Conservation (phyloP, 2,113 vertebrate genomes). For the Reinhardtius hippoglossoides region DNA sequence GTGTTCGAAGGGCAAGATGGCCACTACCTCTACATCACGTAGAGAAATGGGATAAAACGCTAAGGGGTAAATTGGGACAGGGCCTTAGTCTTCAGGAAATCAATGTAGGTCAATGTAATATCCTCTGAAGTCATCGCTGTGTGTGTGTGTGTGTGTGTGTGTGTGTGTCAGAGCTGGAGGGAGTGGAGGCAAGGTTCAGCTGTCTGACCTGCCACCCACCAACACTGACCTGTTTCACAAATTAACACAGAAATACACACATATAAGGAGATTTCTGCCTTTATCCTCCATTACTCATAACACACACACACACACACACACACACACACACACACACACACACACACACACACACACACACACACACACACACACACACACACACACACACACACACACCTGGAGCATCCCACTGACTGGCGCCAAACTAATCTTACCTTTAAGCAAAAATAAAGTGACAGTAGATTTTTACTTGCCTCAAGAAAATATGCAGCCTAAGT, state of each 20-base stretch:
- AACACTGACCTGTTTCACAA: constrained; percentile 8
- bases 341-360: neutral
- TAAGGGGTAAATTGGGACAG: no score
- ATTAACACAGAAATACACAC: constrained; percentile 23
- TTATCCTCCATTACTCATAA: neutral
- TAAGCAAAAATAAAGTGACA: constrained; percentile 18
- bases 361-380: neutral
- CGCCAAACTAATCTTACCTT: constrained; percentile 44
- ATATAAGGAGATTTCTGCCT: constrained; percentile 1
- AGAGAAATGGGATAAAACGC: no score
- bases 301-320: neutral
- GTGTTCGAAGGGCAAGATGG: no score
- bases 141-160: neutral
- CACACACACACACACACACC: constrained; percentile 17
- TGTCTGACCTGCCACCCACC: constrained; percentile 13
- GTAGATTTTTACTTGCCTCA: constrained; percentile 2
- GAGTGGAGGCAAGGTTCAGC: neutral
- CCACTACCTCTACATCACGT: no score
- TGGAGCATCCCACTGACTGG: constrained; percentile 25
- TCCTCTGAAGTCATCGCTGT: no score
- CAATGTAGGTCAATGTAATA: no score
- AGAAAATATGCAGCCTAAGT: constrained; percentile 22
- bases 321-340: neutral
- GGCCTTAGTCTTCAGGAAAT: no score
- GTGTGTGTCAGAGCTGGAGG: neutral